Evolutionary conservation across 2,888 invertebrate genomes (phyloP).

Genomic region (Pyrocoelia pectoralis): DNA sequence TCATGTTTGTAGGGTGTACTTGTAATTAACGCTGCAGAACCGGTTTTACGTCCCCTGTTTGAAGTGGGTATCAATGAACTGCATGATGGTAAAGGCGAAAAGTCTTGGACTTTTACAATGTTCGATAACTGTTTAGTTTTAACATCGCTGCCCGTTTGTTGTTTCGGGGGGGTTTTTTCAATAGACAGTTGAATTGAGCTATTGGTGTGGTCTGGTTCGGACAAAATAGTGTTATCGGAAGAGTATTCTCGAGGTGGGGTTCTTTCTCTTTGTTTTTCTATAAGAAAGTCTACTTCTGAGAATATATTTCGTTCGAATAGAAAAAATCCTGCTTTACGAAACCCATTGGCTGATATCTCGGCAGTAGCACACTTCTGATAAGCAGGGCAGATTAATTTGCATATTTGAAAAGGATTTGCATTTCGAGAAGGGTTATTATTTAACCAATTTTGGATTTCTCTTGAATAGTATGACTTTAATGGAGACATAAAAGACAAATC

Average conservation of each 20-base stretch:
- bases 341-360: slow-evolving; percentile 11
- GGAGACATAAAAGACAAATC: neutral
- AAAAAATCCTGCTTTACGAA: slow-evolving; percentile 6
- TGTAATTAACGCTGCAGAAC: slow-evolving; percentile 4
- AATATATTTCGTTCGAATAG: slow-evolving; percentile 7
- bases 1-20: neutral
- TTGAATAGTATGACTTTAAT: slow-evolving; percentile 6
- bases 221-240: neutral
- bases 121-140: slow-evolving; percentile 5
- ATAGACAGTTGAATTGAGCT: slow-evolving; percentile 7
- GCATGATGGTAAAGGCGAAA: slow-evolving; percentile 1
- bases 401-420: slow-evolving; percentile 2
- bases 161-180: slow-evolving; percentile 3
- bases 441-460: slow-evolving; percentile 7
- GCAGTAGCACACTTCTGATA: slow-evolving; percentile 6
- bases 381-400: slow-evolving; percentile 5
- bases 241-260: neutral
- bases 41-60: slow-evolving; percentile 3
- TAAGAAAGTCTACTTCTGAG: slow-evolving; percentile 4
- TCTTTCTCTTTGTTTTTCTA: slow-evolving; percentile 1
- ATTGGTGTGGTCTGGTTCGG: slow-evolving; percentile 2
- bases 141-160: neutral
- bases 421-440: slow-evolving; percentile 12
- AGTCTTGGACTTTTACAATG: neutral
- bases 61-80: slow-evolving; percentile 4